A percentile compares a stretch with the other conserved stretches of the same genome.
Evolutionary conservation across 2,888 invertebrate genomes (phyloP).

Genomic region (Xestoiulus laeticollis): DNA sequence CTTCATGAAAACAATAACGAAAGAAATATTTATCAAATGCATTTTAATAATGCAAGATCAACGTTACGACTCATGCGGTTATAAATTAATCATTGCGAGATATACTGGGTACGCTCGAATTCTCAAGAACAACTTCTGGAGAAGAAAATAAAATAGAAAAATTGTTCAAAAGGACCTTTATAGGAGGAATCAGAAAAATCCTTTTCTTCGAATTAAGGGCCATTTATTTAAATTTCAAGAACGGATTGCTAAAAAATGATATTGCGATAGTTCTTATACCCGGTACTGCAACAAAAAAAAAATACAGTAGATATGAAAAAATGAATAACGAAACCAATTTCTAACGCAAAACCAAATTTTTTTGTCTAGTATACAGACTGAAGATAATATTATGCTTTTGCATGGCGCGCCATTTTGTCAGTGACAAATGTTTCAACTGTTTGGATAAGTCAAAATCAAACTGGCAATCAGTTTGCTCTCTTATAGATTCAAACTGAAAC

Average conservation of each 20-base stretch:
- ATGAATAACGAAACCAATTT: too few species aligned
- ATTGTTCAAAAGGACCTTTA: not conserved
- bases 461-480: too few species aligned
- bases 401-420: too few species aligned
- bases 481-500: too few species aligned
- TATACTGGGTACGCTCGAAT: not conserved
- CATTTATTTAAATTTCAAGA: not conserved
- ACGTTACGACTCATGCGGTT: not conserved
- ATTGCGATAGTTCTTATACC: too few species aligned
- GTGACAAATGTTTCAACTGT: too few species aligned
- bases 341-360: not conserved
- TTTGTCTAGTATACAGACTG: not conserved
- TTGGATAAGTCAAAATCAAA: too few species aligned
- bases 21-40: not conserved
- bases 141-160: not conserved
- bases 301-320: too few species aligned
- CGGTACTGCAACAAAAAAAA: too few species aligned
- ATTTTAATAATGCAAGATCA: not conserved
- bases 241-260: not conserved
- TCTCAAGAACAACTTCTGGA: not conserved
- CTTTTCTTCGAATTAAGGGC: not conserved
- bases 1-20: not conserved
- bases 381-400: too few species aligned
- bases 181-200: not conserved
- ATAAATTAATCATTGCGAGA: not conserved